These are phyloP conservation scores for Sericinus montela DNA, from an alignment of 2,888 invertebrate genomes.

Conservation along the genomic window DNA sequence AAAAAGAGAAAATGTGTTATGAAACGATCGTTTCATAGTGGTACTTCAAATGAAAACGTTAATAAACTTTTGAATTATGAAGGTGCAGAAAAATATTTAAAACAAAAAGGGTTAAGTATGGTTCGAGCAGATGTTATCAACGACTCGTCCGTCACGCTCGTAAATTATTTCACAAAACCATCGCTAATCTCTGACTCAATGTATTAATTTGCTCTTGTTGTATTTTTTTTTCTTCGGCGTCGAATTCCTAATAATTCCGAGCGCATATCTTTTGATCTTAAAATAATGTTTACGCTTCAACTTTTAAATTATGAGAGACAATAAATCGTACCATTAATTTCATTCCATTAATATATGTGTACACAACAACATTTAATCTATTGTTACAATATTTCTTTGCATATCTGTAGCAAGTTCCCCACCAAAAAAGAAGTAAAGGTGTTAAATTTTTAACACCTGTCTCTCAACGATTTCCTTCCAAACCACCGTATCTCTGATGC, in stretches of 20 bases:
- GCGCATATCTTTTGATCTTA: conserved; percentile 53
- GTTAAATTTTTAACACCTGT: conserved; percentile 78
- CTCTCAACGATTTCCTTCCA: conserved; percentile 71
- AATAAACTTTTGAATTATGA: conserved; percentile 75
- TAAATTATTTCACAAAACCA: conserved; percentile 77
- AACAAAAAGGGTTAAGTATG: conserved; percentile 75
- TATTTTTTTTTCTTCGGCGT: conserved; percentile 50
- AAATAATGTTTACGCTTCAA: conserved; percentile 47
- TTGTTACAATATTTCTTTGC: no score
- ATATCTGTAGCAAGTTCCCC: conserved; percentile 59
- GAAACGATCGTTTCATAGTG: no score
- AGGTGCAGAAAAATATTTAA: conserved; percentile 63
- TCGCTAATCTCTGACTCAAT: conserved; percentile 71
- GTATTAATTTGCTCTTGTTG: conserved; percentile 72
- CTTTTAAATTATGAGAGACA: conserved; percentile 50
- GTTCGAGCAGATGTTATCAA: conserved; percentile 73
- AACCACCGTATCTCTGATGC: conserved; percentile 74
- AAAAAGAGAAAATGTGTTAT: no score
- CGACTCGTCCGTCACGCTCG: conserved; percentile 75
- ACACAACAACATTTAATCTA: conserved; percentile 64
- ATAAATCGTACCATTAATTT: conserved; percentile 48
- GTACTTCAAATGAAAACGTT: conserved; percentile 63
- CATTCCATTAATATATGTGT: conserved; percentile 56
- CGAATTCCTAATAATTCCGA: conserved; percentile 58
- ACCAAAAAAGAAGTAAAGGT: conserved; percentile 64